Conservation (phyloP, 2,797 vertebrate species). For the Vespertilio murinus region DNA sequence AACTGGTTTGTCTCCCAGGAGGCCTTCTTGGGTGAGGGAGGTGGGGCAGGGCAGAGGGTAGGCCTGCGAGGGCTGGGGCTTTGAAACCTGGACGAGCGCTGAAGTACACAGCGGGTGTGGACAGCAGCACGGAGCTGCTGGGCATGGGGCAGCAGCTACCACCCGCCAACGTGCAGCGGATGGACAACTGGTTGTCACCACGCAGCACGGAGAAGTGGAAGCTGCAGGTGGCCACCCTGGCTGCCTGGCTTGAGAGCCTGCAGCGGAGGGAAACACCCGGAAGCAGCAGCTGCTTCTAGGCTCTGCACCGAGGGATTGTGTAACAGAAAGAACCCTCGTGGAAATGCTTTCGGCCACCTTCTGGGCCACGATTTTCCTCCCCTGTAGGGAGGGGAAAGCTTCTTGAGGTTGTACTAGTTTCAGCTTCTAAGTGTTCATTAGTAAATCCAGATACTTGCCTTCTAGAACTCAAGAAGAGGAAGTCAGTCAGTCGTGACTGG, state of each 20-base stretch:
- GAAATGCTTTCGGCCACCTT: neutral
- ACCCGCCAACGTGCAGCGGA: rapidly evolving
- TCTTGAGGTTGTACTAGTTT: neutral
- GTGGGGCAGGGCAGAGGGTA: neutral
- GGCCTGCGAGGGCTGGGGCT: neutral
- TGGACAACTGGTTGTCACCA: neutral
- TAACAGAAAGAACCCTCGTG: neutral
- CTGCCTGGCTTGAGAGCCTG: neutral
- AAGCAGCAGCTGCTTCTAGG: neutral
- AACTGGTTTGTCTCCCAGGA: conserved; percentile 57
- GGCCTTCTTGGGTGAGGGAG: neutral
- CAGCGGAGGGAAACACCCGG: neutral
- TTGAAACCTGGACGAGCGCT: neutral
- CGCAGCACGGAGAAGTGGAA: neutral
- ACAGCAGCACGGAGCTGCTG: neutral
- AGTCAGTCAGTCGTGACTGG: neutral
- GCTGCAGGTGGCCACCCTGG: neutral
- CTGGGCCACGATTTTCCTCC: neutral
- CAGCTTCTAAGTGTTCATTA: neutral
- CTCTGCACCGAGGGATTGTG: neutral
- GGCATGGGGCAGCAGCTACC: neutral
- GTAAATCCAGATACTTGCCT: neutral
- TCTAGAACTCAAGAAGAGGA: neutral
- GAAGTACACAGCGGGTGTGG: neutral
- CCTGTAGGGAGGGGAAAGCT: neutral